A percentile compares a stretch with the other conserved stretches of the same genome.
phyloP scores from a whole-genome alignment of 2,113 vertebrate species.

The Calyptommatus sinebrachiatus region DNA sequence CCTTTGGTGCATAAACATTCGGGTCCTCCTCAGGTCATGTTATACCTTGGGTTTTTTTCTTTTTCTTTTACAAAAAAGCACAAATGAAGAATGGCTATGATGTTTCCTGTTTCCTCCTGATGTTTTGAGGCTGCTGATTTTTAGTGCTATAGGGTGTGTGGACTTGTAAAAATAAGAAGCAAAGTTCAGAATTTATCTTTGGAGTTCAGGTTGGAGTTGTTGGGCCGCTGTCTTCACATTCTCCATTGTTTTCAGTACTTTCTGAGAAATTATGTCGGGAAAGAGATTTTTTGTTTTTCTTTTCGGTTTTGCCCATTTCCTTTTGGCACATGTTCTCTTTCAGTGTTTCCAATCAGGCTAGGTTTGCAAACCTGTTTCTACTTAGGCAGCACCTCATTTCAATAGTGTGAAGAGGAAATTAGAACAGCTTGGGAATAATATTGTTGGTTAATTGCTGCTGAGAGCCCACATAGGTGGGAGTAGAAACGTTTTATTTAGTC shows the following conservation, averaged over 20 bases:
- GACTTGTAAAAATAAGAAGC: slow-evolving; percentile 31
- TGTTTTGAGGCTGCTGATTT: slow-evolving; percentile 18
- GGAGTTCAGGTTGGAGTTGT: slow-evolving; percentile 16
- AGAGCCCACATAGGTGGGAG: slow-evolving; percentile 1
- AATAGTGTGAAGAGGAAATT: slow-evolving; percentile 41
- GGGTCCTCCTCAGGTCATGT: slow-evolving; percentile 54
- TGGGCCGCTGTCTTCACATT: slow-evolving; percentile 1
- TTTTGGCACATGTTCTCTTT: slow-evolving; percentile 26
- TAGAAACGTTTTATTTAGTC: slow-evolving; percentile 21
- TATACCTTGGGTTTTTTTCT: slow-evolving; percentile 29
- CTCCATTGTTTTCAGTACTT: slow-evolving; percentile 25
- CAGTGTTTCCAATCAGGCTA: background rate
- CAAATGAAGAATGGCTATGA: background rate
- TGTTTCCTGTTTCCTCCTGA: slow-evolving; percentile 53
- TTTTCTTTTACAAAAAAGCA: slow-evolving; percentile 22
- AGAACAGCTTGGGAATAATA: slow-evolving; percentile 13
- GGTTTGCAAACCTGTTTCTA: slow-evolving; percentile 49
- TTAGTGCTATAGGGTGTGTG: slow-evolving; percentile 16
- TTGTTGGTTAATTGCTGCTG: slow-evolving; percentile 28
- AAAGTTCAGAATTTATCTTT: slow-evolving; percentile 27
- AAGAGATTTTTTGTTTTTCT: background rate
- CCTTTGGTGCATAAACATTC: slow-evolving; percentile 29
- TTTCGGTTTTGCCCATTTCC: slow-evolving; percentile 17
- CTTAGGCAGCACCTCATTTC: slow-evolving; percentile 44
- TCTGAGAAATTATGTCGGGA: slow-evolving; percentile 9